These are phyloP conservation scores for Turritopsis dohrnii DNA, from an alignment of 30 jellyfish, hydroid and myxozoan species.

Conservation along the genomic window DNA sequence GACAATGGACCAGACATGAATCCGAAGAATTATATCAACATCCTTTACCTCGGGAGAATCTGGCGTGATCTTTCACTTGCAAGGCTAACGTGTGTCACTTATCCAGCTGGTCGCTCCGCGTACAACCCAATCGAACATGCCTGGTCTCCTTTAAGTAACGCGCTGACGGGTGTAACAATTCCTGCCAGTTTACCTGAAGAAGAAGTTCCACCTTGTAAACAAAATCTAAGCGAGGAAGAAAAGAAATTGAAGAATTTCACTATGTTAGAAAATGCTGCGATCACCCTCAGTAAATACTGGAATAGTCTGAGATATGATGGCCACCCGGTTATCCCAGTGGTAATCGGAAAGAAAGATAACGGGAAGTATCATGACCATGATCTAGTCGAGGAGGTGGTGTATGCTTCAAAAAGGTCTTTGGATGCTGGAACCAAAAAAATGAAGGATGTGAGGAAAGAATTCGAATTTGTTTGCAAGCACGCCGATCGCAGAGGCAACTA, in stretches of 20 bases:
- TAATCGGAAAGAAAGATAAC: no score
- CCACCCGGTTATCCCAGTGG: background rate
- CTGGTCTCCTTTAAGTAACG: conserved; percentile 10
- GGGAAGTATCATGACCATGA: no score
- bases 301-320: background rate
- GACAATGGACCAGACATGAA: conserved; percentile 10
- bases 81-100: no score
- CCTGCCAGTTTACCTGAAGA: background rate
- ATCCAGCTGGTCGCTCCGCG: conserved; percentile 10
- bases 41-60: background rate
- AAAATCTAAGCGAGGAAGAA: no score
- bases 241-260: background rate
- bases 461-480: background rate
- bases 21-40: background rate
- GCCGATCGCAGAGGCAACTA: background rate
- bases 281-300: background rate
- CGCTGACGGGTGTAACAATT: background rate
- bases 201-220: background rate
- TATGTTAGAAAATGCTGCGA: conserved; percentile 4
- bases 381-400: no score
- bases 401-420: background rate
- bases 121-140: conserved; percentile 10
- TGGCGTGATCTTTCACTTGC: no score
- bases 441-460: background rate
- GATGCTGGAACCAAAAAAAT: background rate